Evolutionary conservation across 2,113 vertebrate species (phyloP).

Genomic region (Aspiorhynchus laticeps): DNA sequence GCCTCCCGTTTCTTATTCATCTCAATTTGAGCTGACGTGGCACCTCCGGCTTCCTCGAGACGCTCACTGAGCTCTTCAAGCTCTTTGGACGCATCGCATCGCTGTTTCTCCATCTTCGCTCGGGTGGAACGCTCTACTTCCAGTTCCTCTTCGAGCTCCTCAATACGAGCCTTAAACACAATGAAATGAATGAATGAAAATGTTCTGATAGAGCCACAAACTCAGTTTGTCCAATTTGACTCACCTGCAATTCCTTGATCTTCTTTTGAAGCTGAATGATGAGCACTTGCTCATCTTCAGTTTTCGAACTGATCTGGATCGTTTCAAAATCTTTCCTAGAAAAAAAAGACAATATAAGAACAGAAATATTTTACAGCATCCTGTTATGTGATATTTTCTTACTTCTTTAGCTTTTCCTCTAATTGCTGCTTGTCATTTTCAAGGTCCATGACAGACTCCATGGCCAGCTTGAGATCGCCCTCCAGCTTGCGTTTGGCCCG

Average conservation of each 20-base stretch:
- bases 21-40: constrained; percentile 82
- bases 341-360: neutral
- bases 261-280: constrained; percentile 90
- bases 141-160: constrained; percentile 93
- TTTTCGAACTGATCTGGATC: constrained; percentile 81
- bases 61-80: constrained; percentile 90
- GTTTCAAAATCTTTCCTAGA: constrained; percentile 93
- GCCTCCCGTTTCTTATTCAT: constrained; percentile 88
- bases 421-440: constrained; percentile 93
- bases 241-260: constrained; percentile 92
- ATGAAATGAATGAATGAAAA: neutral
- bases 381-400: constrained; percentile 37
- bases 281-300: constrained; percentile 87
- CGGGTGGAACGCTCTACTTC: constrained; percentile 84
- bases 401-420: constrained; percentile 95
- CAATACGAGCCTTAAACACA: constrained; percentile 79
- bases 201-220: neutral
- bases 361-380: constrained; percentile 1
- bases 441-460: constrained; percentile 88
- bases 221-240: neutral
- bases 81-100: constrained; percentile 84
- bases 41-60: constrained; percentile 88
- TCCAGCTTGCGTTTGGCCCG: constrained; percentile 90
- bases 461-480: constrained; percentile 89
- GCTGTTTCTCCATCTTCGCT: constrained; percentile 90